Evolutionary conservation across 2,797 vertebrate genomes (phyloP), one percentile per base, ranked within the genome.

Genomic region (Schizopygopsis pylzovi): DNA sequence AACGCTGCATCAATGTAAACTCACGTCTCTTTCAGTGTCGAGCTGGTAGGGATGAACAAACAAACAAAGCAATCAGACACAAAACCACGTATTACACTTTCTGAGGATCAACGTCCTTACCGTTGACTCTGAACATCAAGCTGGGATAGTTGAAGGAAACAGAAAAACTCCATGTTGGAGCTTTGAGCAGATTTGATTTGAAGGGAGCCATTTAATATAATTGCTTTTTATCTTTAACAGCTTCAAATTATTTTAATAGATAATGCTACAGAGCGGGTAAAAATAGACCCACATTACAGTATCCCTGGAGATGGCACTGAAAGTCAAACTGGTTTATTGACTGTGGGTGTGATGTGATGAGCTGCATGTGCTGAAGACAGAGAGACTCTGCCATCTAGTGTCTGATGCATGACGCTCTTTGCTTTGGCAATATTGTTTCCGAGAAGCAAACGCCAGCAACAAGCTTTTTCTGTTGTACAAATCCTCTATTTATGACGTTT

Each of bases 301-400:
- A 43, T 84, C 73, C 47, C 39, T 67, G 47, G 73, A 68, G 73
- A 67, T 28, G 33, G 41, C 16, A 33, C 15, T 54, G 20, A 77
- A 75, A 20, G 28, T 43, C 33, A 67, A 56, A 77, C 12, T 41
- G 33, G 5, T 20, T 77, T 54, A 43, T 67, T 77, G 33, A 28
- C 76, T 6, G 52, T 22, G 54, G 39, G 33, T 63, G n/a, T 63
- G n/a, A 71, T 65, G 76, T 61, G 56, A n/a, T 75, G 3, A 10
- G 12, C 45, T 83, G 33, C 28, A 54, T 56, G 3, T n/a, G 22
- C 70, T 13, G 12, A 78, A 43, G 33, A 54, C 47, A 68, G 71
- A 76, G 37, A 1, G 39, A 37, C 28, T n/a, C n/a, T 68, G 71
- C 82, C 86, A 73, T 77, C 86, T 87, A 59, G 82, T 49, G 86